Conservation (phyloP, 2,888 invertebrate species). For the Pseudolycoriella hygida region DNA sequence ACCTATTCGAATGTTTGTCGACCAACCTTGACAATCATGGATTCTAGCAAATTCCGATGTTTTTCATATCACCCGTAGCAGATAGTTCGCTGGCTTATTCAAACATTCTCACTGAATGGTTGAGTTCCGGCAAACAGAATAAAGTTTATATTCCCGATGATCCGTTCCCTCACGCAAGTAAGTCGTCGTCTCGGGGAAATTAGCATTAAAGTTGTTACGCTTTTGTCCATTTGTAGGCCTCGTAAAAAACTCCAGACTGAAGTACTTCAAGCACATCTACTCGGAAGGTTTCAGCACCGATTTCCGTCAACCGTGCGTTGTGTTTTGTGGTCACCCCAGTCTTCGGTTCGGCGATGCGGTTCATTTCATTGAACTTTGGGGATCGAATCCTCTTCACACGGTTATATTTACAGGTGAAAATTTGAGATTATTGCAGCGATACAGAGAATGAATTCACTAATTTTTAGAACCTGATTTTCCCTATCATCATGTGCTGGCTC, state of each 20-base stretch:
- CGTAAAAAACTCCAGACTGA: constrained; percentile 64
- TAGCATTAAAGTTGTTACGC: too few species aligned
- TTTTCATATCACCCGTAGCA: constrained; percentile 94
- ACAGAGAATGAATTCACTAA: background rate
- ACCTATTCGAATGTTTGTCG: constrained; percentile 90
- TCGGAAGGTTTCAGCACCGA: constrained; percentile 72
- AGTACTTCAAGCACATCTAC: constrained; percentile 73
- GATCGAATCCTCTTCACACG: constrained; percentile 70
- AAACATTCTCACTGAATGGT: constrained; percentile 96
- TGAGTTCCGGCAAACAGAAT: constrained; percentile 76
- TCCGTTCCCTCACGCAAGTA: constrained; percentile 83
- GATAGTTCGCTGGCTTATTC: constrained; percentile 91
- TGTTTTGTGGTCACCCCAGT: constrained; percentile 95
- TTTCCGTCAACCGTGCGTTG: constrained; percentile 84
- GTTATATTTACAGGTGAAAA: constrained; percentile 74
- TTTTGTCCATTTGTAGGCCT: constrained; percentile 28
- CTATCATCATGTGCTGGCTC: constrained; percentile 79
- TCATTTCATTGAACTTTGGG: constrained; percentile 93
- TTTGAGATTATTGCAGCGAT: background rate
- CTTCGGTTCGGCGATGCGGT: constrained; percentile 93
- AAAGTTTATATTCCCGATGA: constrained; percentile 89
- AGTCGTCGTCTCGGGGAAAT: too few species aligned
- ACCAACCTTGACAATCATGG: constrained; percentile 78
- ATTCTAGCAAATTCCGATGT: constrained; percentile 74
- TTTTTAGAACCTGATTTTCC: constrained; percentile 84